Evolutionary conservation across 2,797 vertebrate genomes (phyloP), one percentile per base, ranked within the genome.

Genomic region (Myotis planiceps): DNA sequence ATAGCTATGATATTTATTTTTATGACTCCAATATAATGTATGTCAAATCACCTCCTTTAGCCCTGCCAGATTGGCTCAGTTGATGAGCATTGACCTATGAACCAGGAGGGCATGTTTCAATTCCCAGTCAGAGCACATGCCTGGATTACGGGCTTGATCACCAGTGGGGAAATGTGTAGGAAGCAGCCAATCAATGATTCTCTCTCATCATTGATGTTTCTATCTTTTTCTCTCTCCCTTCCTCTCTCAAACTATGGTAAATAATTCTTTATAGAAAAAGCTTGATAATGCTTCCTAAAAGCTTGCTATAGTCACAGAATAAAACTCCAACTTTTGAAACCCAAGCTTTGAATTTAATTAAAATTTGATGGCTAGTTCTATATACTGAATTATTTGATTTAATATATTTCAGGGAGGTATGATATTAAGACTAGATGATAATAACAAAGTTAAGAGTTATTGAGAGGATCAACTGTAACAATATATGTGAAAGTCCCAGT

Each of bases 371-470:
- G 16, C 16, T 4, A 42, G 9, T 8, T 58, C 23, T 42, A 86
- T 55, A 23, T 79, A 83, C 32, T 27, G 18, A 89, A 91, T 82
- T 93, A 72, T 68, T 88, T 87, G 21, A 39, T 92, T 88, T 72
- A 75, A 76, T 80, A 65, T 71, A 23, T 83, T 69, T 81, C 88
- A 81, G 23, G 21, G 25, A 84, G 76, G 9, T 71, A 21, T 58
- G 8, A 51, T 27, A 42, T 65, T 47, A 90, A 83, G 19, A 19
- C 3, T 89, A 21, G 39, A 58, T 65, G 34, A 75, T 91, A 90
- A 68, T 34, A 74, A 53, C 15, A 1, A 85, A 80, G n/a, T 83
- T 39, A 84, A 92, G 27, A 78, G 18, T 72, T 60, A 60, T 45
- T 78, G 12, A 82, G 23, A 91, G 29, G 49, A 83, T 37, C 16